Conservation (phyloP, 2,888 invertebrate species). For the Chironomus riparius region DNA sequence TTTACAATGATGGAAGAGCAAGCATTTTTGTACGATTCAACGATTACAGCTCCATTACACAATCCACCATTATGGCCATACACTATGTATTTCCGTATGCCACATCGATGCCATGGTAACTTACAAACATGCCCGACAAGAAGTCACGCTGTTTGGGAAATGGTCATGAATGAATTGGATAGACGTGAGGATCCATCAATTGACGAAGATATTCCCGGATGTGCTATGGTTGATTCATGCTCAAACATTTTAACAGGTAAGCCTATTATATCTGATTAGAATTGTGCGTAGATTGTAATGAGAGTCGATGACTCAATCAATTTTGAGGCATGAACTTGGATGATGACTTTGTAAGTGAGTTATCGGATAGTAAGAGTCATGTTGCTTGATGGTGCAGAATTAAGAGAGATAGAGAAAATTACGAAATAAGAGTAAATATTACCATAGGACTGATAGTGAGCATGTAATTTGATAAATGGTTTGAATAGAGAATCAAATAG, state of each 20-base stretch:
- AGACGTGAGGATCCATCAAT: conserved; percentile 82
- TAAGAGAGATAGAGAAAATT: no score
- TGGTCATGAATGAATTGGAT: conserved; percentile 91
- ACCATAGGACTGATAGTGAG: no score
- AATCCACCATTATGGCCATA: conserved; percentile 96
- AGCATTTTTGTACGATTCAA: conserved; percentile 90
- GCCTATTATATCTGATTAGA: neutral
- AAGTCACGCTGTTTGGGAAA: conserved; percentile 91
- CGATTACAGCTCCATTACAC: conserved; percentile 83
- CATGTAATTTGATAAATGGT: no score
- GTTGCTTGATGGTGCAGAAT: no score
- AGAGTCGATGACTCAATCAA: no score
- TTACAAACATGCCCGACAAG: conserved; percentile 84
- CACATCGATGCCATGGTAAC: conserved; percentile 88
- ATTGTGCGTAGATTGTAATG: no score
- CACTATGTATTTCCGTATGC: conserved; percentile 96
- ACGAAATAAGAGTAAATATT: no score
- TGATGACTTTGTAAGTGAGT: no score
- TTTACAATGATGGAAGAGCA: conserved; percentile 97
- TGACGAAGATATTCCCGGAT: conserved; percentile 82
- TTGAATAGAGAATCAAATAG: no score
- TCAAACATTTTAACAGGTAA: conserved; percentile 68
- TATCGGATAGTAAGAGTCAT: no score
- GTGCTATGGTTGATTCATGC: conserved; percentile 92
- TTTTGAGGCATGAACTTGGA: no score